Evolutionary conservation across 2,797 vertebrate genomes (phyloP).

Genomic region (Coregonus sp.): DNA sequence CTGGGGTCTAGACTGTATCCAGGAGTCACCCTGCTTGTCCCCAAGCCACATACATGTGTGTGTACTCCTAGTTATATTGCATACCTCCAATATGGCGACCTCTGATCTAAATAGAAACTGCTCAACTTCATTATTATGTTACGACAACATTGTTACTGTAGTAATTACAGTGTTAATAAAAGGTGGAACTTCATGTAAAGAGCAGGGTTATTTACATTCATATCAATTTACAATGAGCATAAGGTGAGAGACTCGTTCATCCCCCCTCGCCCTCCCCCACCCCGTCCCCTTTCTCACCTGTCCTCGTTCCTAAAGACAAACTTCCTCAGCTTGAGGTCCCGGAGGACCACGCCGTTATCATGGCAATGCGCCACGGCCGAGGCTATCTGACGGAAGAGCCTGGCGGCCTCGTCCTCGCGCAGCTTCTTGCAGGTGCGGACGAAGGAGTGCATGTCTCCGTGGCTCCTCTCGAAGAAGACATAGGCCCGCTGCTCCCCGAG

Average conservation of each 20-base stretch:
- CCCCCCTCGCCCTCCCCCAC: slow-evolving; percentile 67
- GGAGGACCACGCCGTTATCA: slow-evolving; percentile 92
- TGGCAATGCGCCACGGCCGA: slow-evolving; percentile 98
- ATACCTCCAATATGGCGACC: neutral
- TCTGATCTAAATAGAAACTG: neutral
- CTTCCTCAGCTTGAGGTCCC: slow-evolving; percentile 97
- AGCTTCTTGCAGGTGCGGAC: slow-evolving; percentile 98
- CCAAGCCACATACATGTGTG: neutral
- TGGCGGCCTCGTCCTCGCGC: slow-evolving; percentile 95
- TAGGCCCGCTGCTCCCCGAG: slow-evolving; percentile 95
- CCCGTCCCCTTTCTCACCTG: slow-evolving; percentile 80
- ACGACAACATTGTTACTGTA: neutral
- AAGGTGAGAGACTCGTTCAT: no score
- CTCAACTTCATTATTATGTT: neutral
- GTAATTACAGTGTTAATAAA: neutral
- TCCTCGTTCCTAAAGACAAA: slow-evolving; percentile 98
- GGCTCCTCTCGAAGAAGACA: slow-evolving; percentile 96
- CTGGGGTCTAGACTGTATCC: neutral
- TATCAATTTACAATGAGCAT: neutral
- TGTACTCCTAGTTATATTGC: neutral
- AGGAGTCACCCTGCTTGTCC: slow-evolving; percentile 8
- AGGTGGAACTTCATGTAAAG: neutral
- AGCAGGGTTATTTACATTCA: neutral
- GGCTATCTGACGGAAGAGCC: slow-evolving; percentile 97
- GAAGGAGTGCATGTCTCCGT: slow-evolving; percentile 99